Percentiles rank a stretch among this genome's conserved stretches.
These are phyloP conservation scores for Poeciliopsis prolifica DNA, from an alignment of 2,113 vertebrate species.

Conservation along the genomic window DNA sequence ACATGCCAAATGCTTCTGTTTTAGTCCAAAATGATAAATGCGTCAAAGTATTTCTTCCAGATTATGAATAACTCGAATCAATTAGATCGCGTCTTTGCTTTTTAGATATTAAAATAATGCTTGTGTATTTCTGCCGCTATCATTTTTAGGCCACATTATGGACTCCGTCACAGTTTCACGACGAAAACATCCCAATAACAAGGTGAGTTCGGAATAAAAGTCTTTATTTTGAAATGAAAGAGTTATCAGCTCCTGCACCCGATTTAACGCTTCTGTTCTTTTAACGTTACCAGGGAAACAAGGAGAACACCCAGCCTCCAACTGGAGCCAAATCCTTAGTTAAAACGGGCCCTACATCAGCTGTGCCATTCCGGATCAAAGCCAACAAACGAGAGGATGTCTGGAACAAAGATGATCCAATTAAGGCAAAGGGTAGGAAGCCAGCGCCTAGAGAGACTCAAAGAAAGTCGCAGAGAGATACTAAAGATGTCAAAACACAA, in stretches of 20 bases:
- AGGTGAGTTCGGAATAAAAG: conserved; percentile 34
- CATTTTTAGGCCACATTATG: conserved; percentile 31
- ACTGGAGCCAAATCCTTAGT: conserved; percentile 38
- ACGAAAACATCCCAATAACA: conserved; percentile 27
- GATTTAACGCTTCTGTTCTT: not conserved
- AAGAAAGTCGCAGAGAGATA: conserved; percentile 31
- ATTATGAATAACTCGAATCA: not conserved
- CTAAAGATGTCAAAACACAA: conserved; percentile 14
- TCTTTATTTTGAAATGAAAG: not conserved
- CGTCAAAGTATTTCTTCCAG: not conserved
- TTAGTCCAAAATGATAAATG: not conserved
- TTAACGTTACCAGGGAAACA: conserved; percentile 66
- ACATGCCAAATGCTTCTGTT: not conserved
- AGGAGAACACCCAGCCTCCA: conserved; percentile 75
- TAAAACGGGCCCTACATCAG: conserved; percentile 39
- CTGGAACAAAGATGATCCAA: not conserved
- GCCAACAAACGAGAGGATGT: conserved; percentile 39
- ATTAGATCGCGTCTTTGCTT: not conserved
- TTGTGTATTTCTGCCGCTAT: not conserved
- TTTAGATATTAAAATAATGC: not conserved
- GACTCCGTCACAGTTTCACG: conserved; percentile 46
- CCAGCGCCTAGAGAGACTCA: not conserved
- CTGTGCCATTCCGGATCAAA: conserved; percentile 49
- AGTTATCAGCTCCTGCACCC: not conserved
- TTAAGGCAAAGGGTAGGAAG: conserved; percentile 14